Evolutionary conservation across 2,113 vertebrate species (phyloP).

Genomic region (Eubucco bourcierii): DNA sequence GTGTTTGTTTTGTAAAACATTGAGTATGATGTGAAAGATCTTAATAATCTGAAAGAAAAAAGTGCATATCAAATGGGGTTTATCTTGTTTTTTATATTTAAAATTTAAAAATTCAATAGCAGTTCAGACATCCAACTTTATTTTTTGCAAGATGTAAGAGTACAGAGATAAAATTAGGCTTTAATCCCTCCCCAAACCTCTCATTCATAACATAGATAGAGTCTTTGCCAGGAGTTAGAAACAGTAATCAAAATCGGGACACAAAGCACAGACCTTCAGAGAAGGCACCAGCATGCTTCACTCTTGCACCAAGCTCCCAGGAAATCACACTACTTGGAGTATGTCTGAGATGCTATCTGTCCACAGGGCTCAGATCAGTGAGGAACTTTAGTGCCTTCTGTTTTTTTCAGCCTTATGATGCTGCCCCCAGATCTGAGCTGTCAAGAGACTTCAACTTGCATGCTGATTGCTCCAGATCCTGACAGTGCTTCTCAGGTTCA

Average conservation of each 20-base stretch:
- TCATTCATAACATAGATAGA: not conserved
- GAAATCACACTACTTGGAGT: not conserved
- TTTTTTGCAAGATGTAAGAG: not conserved
- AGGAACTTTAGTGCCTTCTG: slow-evolving; percentile 2
- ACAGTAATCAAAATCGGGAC: slow-evolving; percentile 5
- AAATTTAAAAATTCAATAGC: not conserved
- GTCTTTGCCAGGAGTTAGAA: not conserved
- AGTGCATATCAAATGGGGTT: not conserved
- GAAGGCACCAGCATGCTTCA: not conserved
- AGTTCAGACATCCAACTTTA: not conserved
- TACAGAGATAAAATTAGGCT: not conserved
- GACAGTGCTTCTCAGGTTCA: not conserved
- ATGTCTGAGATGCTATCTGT: slow-evolving; percentile 30
- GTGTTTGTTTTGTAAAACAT: not conserved
- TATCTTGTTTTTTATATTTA: not conserved
- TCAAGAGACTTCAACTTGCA: slow-evolving; percentile 17
- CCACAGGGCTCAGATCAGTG: slow-evolving; percentile 17
- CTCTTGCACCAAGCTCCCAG: not conserved
- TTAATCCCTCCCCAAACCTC: not conserved
- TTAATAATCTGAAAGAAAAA: not conserved
- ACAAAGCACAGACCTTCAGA: not conserved
- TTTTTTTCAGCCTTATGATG: not conserved
- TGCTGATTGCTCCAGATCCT: not conserved
- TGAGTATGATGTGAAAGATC: not conserved
- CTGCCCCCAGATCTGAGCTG: not conserved